phyloP scores from a whole-genome alignment of 2,113 vertebrate genomes.

The Lasiurus borealis region DNA sequence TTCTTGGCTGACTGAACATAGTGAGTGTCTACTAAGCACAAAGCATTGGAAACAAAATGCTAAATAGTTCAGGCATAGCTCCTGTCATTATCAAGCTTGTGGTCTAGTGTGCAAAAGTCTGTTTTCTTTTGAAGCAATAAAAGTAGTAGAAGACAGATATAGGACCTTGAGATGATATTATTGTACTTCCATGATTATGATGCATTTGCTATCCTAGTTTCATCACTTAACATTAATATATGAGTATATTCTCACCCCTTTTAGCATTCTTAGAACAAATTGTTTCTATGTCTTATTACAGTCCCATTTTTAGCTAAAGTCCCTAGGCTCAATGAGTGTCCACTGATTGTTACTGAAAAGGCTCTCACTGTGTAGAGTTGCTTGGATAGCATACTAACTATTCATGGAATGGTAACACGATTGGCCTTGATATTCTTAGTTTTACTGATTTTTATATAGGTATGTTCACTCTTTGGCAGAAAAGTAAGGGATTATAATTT shows the following conservation, averaged over 20 bases:
- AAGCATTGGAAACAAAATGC: neutral
- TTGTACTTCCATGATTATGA: neutral
- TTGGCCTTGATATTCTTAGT: neutral
- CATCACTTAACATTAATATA: neutral
- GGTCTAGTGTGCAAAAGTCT: neutral
- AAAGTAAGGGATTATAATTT: neutral
- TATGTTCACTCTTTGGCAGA: neutral
- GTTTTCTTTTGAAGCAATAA: slow-evolving; percentile 22
- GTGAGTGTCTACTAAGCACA: neutral
- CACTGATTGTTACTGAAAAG: neutral
- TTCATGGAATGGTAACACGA: neutral
- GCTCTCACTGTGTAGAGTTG: neutral
- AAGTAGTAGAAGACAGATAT: neutral
- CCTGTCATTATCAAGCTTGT: neutral
- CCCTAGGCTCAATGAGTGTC: neutral
- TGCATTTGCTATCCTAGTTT: neutral
- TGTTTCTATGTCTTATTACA: neutral
- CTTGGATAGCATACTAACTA: neutral
- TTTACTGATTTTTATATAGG: neutral
- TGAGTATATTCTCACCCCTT: neutral
- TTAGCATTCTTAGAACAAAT: neutral
- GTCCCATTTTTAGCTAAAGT: neutral
- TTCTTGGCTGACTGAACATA: neutral
- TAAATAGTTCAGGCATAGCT: neutral
- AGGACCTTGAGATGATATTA: neutral